Evolutionary conservation across 2,113 vertebrate genomes (phyloP), one percentile per base, ranked within the genome.

Genomic region (Cryptomyrus ogoouensis): DNA sequence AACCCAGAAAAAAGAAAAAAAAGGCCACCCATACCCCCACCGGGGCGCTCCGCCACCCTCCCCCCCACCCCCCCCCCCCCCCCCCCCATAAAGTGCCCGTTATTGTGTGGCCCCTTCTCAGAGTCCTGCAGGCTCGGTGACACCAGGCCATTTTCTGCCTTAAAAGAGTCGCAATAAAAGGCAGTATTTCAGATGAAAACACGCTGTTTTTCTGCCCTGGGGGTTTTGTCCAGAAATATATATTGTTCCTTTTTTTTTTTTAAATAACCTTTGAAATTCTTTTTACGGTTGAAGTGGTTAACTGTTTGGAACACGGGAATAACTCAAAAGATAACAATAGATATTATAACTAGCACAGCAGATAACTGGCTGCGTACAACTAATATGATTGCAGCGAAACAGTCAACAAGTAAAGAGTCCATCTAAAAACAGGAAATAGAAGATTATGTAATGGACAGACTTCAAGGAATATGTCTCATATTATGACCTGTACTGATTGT

Each of bases 251-350:
- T 89, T 89, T 52, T 53, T 46, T 53, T 10, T 89, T 89, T 89
- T 89, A 53, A 89, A 89, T 83, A 89, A 83, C 70, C 66, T 49
- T 49, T 89, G 86, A 87, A 87, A 53, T 56, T 87, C 44, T 70
- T 50, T 86, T 27, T 83, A 52, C 21, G 74, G 62, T 47, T 74
- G 74, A 90, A 90, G 88, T 87, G 74, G 89, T 88, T 91, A 88
- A 90, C 83, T 10, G 66, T 50, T n/a, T 27, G 5, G 21, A 35
- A 50, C 31, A 15, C 44, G 31, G 83, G 52, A 49, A 88, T 47
- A 31, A 31, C 19, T 83, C n/a, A 35, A 39, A 39, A 52, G 52
- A 49, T 35, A 86, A 62, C n/a, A 53, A n/a, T n/a, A 46, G 39
- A 47, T 77, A 12, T 90, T 24, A 35, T 58, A n/a, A 42, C 83